Evolutionary conservation across 2,797 vertebrate genomes (phyloP).

Genomic region (Cynopterus sphinx): DNA sequence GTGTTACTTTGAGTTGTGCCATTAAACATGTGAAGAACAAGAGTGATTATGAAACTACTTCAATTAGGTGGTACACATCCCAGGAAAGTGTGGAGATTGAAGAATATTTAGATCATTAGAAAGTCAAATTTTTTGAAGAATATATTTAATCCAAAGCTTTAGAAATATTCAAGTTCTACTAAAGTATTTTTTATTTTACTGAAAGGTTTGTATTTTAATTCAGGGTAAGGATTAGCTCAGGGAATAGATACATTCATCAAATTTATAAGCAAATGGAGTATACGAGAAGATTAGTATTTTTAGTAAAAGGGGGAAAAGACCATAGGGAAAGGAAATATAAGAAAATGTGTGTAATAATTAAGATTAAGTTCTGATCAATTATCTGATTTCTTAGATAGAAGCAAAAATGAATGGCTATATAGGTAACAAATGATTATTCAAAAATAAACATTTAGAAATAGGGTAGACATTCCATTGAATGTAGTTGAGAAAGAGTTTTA

Average conservation of each 20-base stretch:
- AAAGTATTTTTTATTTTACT: constrained; percentile 50
- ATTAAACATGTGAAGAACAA: constrained; percentile 1
- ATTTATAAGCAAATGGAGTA: neutral
- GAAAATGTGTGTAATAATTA: neutral
- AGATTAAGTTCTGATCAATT: neutral
- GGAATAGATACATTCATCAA: neutral
- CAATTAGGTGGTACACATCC: neutral
- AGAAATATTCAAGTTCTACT: constrained; percentile 35
- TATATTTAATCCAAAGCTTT: constrained; percentile 42
- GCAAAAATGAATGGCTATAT: neutral
- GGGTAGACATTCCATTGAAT: neutral
- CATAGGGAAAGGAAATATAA: neutral
- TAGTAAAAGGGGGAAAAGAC: neutral
- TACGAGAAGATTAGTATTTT: neutral
- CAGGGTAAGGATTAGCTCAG: neutral
- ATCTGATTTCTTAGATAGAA: neutral
- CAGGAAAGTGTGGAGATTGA: neutral
- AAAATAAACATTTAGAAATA: neutral
- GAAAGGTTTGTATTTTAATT: constrained; percentile 67
- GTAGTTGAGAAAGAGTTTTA: neutral
- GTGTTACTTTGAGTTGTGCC: neutral
- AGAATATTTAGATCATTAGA: constrained; percentile 53
- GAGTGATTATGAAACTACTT: constrained; percentile 50
- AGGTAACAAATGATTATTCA: neutral
- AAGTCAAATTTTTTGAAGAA: constrained; percentile 27